Conservation (phyloP, 1,140 invertebrate species). For the Danaus melanippus region DNA sequence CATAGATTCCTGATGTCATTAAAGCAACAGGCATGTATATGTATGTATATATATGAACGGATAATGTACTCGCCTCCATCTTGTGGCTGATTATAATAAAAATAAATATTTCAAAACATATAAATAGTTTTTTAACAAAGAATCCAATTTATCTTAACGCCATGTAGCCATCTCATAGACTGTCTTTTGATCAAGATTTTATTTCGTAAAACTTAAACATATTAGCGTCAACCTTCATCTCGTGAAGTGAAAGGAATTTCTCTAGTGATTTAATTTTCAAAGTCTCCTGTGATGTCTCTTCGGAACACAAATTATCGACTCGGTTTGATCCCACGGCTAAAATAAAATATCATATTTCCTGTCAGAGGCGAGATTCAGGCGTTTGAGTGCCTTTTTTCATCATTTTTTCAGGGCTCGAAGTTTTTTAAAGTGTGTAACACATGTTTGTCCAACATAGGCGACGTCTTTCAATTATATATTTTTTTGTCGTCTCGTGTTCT, state of each 20-base stretch:
- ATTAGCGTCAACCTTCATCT: conserved; percentile 8
- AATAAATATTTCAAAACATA: too few relatives aligned
- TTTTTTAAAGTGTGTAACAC: conserved; percentile 65
- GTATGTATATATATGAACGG: too few relatives aligned
- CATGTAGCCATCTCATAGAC: too few relatives aligned
- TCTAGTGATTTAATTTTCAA: conserved; percentile 52
- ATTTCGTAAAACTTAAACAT: conserved; percentile 2
- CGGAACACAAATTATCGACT: conserved; percentile 65
- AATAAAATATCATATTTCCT: conserved; percentile 72
- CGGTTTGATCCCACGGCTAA: conserved; percentile 68
- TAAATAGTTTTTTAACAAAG: too few relatives aligned
- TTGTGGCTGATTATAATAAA: too few relatives aligned
- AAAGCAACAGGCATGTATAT: background rate
- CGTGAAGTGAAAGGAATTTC: conserved; percentile 35
- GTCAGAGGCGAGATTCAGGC: conserved; percentile 56
- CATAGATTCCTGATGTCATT: conserved; percentile 43
- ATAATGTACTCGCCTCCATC: too few relatives aligned
- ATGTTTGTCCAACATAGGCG: conserved; percentile 62
- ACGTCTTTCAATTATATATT: conserved; percentile 44
- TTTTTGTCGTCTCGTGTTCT: conserved; percentile 37
- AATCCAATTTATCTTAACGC: too few relatives aligned
- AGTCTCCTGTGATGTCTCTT: conserved; percentile 52
- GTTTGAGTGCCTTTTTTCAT: conserved; percentile 54
- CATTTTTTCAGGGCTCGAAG: conserved; percentile 47
- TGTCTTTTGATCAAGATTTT: too few relatives aligned